phyloP scores from a whole-genome alignment of 2,113 vertebrate genomes.

The Conger conger region DNA sequence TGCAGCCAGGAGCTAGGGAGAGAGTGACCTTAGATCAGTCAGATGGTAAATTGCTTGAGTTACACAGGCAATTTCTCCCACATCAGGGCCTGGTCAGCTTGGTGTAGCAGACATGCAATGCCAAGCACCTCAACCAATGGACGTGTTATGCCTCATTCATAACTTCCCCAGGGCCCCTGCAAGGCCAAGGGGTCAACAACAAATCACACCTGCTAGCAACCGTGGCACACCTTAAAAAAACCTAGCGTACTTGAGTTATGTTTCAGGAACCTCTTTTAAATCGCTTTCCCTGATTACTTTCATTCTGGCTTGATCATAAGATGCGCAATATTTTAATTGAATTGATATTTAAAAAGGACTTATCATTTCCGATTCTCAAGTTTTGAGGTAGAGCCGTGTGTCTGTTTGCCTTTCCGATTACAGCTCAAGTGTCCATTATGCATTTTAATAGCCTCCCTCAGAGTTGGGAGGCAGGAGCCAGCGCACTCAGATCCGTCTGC shows the following conservation, averaged over 20 bases:
- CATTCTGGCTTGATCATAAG: neutral
- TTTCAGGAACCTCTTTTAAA: neutral
- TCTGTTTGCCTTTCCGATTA: constrained; percentile 17
- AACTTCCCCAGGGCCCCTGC: neutral
- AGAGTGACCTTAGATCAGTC: neutral
- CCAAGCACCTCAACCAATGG: neutral
- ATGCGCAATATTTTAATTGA: neutral
- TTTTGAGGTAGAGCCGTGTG: neutral
- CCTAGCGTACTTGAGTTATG: neutral
- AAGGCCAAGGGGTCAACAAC: neutral
- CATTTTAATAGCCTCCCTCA: neutral
- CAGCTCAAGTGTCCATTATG: neutral
- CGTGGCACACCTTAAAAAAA: neutral
- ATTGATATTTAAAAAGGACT: neutral
- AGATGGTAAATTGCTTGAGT: neutral
- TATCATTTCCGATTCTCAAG: too few relatives aligned
- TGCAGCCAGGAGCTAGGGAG: neutral
- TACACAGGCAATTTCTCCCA: neutral
- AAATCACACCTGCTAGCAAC: neutral
- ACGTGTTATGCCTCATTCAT: neutral
- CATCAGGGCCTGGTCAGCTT: neutral
- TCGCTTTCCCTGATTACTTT: neutral
- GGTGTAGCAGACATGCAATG: neutral
- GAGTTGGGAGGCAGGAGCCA: neutral
- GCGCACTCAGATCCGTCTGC: neutral